Evolutionary conservation across 2,797 vertebrate species (phyloP), one percentile per base, ranked within the genome.

Genomic region (Chaenodraco wilsoni): DNA sequence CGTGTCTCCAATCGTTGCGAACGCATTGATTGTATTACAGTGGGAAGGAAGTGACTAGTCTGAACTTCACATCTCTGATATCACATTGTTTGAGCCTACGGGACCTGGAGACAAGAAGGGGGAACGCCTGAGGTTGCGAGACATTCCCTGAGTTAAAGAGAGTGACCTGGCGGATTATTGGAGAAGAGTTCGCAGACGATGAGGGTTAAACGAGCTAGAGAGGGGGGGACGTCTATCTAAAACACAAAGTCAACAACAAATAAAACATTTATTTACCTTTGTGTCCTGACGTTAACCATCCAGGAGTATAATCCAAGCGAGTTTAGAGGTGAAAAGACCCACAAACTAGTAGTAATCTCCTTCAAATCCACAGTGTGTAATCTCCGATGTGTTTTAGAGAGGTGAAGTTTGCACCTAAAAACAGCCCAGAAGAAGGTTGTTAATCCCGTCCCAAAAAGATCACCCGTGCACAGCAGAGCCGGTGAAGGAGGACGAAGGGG

Each of bases 221-320:
- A 50, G 40, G n/a, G 17, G 17, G 54, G 12, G 59, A 69, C 72
- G 78, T 67, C 33, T 59, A 21, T 72, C 72, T 56, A 44, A 16
- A 58, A 14, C n/a, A 48, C n/a, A 14, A 15, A 58, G 27, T 68
- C 50, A 69, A 64, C 37, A 57, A 19, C 41, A 66, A 54, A 54
- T n/a, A 64, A 54, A 65, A 74, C 31, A 23, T 40, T 27, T 15
- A 60, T 31, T 88, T 94, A 95, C 95, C 94, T 93, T 83, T 89
- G 85, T 79, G 72, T 89, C 87, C 92, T 86, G 72, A 75, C 67
- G 82, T 80, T 61, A 88, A 86, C 59, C 88, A 92, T 93, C 83
- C 90, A 90, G 83, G 72, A 65, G 67, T 58, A 86, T 93, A 93
- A 93, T 93, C 92, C 91, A 86, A 91, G 31, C 65, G 76, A 84